Evolutionary conservation across 2,113 vertebrate genomes (phyloP).

Genomic region (Patagioenas fasciata): DNA sequence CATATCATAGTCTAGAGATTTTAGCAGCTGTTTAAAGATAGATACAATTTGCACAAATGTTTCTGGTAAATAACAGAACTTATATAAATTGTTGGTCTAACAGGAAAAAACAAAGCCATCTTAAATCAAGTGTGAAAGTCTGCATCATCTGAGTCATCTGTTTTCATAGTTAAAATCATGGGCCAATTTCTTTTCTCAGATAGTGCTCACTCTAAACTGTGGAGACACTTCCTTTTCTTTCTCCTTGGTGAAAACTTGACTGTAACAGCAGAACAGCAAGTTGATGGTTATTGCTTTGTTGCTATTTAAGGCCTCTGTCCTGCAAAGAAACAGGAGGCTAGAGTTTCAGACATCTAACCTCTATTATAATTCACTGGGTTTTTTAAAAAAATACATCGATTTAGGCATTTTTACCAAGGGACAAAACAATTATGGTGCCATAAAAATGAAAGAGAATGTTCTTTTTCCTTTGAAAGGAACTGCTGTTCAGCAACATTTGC

Average conservation of each 20-base stretch:
- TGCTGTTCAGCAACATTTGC: background rate
- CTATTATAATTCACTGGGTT: background rate
- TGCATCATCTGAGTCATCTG: background rate
- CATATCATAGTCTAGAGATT: background rate
- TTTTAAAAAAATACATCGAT: background rate
- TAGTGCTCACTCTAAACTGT: background rate
- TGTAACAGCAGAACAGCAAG: background rate
- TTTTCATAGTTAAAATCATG: background rate
- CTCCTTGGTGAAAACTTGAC: background rate
- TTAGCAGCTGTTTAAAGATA: conserved; percentile 23
- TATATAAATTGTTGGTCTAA: background rate
- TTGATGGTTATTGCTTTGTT: background rate
- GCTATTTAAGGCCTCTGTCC: background rate
- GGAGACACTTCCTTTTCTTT: background rate
- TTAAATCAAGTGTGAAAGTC: background rate
- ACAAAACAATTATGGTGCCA: background rate
- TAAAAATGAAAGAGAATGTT: background rate
- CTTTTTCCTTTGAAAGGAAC: background rate
- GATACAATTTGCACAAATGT: background rate
- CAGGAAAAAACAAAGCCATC: background rate
- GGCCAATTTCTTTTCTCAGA: background rate
- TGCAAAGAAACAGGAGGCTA: background rate
- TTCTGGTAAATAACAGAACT: conserved; percentile 45
- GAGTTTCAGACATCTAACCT: background rate
- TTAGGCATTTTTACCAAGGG: background rate